Evolutionary conservation across 2,113 vertebrate genomes (phyloP).

Genomic region (Cephalophus harveyi): DNA sequence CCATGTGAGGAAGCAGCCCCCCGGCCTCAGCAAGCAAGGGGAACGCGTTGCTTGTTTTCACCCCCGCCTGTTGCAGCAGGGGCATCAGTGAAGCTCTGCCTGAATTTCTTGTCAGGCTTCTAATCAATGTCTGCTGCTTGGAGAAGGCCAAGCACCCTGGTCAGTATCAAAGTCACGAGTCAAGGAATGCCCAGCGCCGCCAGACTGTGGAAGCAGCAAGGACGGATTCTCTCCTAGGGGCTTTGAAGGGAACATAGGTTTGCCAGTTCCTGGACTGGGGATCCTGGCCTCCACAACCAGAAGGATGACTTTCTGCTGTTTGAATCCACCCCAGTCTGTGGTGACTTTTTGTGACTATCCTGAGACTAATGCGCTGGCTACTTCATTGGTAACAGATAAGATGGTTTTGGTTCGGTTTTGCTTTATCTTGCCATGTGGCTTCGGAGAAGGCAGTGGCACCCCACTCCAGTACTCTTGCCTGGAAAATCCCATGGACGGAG

Average conservation of each 20-base stretch:
- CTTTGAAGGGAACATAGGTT: neutral
- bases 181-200: neutral
- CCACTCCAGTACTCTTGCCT: too few species aligned
- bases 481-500: too few species aligned
- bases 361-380: neutral
- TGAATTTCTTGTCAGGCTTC: neutral
- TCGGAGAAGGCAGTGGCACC: too few species aligned
- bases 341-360: neutral
- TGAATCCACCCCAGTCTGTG: too few species aligned
- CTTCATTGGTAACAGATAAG: neutral
- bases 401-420: neutral
- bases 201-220: neutral
- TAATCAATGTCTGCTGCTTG: neutral
- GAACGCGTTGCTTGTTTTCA: neutral
- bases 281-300: neutral
- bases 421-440: neutral
- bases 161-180: neutral
- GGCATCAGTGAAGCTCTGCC: neutral
- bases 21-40: neutral
- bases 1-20: neutral
- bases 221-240: neutral
- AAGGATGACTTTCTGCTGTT: neutral
- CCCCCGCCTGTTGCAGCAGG: neutral
- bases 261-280: neutral
- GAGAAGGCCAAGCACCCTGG: neutral